These are phyloP conservation scores for Epinephelus fuscoguttatus DNA, from an alignment of 2,113 vertebrate genomes.

Conservation along the genomic window DNA sequence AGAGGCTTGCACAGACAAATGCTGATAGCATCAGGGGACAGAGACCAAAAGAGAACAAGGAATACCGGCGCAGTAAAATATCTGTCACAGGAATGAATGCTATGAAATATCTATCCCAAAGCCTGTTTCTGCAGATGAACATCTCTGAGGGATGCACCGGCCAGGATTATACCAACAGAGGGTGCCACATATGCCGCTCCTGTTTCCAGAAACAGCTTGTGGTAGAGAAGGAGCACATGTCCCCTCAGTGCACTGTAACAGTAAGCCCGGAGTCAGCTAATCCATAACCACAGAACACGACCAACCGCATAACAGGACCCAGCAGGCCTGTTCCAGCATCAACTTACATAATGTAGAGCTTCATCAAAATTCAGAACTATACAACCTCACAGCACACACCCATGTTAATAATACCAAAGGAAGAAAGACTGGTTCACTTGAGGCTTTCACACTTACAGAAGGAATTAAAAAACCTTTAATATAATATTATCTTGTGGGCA, in stretches of 20 bases:
- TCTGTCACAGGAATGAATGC: slow-evolving; percentile 25
- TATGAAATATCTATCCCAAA: slow-evolving; percentile 26
- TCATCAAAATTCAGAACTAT: slow-evolving; percentile 15
- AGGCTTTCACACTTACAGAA: background rate
- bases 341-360: slow-evolving; percentile 57
- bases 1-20: background rate
- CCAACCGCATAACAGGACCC: slow-evolving; percentile 18
- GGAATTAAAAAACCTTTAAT: background rate
- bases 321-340: slow-evolving; percentile 15
- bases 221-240: slow-evolving; percentile 53
- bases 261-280: slow-evolving; percentile 53
- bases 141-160: slow-evolving; percentile 49
- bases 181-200: slow-evolving; percentile 52
- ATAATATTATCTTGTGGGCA: too few relatives aligned
- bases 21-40: slow-evolving; percentile 30
- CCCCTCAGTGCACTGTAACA: slow-evolving; percentile 40
- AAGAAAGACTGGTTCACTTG: background rate
- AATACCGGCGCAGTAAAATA: slow-evolving; percentile 9
- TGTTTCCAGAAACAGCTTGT: slow-evolving; percentile 60
- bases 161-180: slow-evolving; percentile 59
- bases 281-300: slow-evolving; percentile 52
- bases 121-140: slow-evolving; percentile 30
- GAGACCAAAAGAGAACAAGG: slow-evolving; percentile 29
- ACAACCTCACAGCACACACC: background rate
- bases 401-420: background rate